A percentile compares a stretch with the other conserved stretches of the same genome.
Conservation (phyloP, 92 coral and sea anemone species). For the Phenganax marumi region DNA sequence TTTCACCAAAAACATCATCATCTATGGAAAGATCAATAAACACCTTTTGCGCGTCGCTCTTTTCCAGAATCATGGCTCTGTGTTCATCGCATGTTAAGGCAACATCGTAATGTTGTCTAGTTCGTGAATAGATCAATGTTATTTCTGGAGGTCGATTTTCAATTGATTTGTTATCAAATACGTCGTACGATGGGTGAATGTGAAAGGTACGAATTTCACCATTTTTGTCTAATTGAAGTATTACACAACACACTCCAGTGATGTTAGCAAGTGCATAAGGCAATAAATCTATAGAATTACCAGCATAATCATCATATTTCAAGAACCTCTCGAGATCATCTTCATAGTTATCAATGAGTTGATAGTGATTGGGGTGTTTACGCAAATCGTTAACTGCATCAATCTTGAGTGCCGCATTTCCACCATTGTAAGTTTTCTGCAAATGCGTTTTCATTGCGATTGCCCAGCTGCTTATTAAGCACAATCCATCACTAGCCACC, state of each 20-base stretch:
- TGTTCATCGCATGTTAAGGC: slow-evolving; percentile 9
- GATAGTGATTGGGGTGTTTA: slow-evolving; percentile 15
- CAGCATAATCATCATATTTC: slow-evolving; percentile 1
- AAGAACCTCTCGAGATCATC: slow-evolving; percentile 6
- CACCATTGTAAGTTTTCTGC: slow-evolving; percentile 6
- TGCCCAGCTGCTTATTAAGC: slow-evolving; percentile 12
- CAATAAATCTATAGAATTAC: slow-evolving; percentile 16
- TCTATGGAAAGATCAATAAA: slow-evolving; percentile 13
- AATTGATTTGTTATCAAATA: neutral
- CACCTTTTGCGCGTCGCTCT: neutral
- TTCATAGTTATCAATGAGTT: slow-evolving; percentile 15
- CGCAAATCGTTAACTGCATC: slow-evolving; percentile 17
- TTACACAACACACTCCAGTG: slow-evolving; percentile 11
- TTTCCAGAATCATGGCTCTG: neutral
- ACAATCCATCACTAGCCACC: slow-evolving; percentile 18
- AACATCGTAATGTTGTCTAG: slow-evolving; percentile 11
- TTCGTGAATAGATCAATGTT: neutral
- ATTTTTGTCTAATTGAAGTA: slow-evolving; percentile 14
- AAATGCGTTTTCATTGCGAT: slow-evolving; percentile 8
- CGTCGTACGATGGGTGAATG: slow-evolving; percentile 5
- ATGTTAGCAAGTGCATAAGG: slow-evolving; percentile 18
- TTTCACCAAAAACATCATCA: neutral
- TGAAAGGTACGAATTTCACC: slow-evolving; percentile 2
- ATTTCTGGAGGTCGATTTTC: neutral
- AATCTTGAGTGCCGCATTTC: slow-evolving; percentile 2